phyloP scores from a whole-genome alignment of 2,113 vertebrate species.

The Budorcas taxicolor region DNA sequence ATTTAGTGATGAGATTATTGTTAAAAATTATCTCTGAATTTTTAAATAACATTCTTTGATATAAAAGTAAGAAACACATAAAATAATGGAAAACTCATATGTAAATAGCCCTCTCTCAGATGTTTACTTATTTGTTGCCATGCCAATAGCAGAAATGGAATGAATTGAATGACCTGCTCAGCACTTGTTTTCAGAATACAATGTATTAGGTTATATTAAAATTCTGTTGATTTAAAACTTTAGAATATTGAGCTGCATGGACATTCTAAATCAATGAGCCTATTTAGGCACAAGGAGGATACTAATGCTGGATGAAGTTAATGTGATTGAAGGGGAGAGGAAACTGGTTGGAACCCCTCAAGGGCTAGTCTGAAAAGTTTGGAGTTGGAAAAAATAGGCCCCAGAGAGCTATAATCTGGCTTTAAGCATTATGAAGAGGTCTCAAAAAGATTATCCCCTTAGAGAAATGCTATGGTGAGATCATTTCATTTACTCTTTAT shows the following conservation, averaged over 20 bases:
- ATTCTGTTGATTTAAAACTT: slow-evolving; percentile 3
- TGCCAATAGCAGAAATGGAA: slow-evolving; percentile 21
- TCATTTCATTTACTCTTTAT: not conserved
- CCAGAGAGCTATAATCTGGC: not conserved
- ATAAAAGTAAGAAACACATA: not conserved
- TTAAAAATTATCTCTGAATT: slow-evolving; percentile 39
- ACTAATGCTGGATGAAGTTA: not conserved
- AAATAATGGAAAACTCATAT: not conserved
- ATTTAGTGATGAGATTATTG: not conserved
- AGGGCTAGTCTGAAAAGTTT: not conserved
- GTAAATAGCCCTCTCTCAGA: not conserved
- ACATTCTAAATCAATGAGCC: not conserved
- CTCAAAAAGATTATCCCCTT: not conserved
- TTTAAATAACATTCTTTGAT: slow-evolving; percentile 4
- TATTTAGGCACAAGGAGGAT: not conserved
- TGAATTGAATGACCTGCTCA: slow-evolving; percentile 29
- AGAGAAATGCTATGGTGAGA: not conserved
- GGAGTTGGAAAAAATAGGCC: not conserved
- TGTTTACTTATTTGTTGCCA: not conserved
- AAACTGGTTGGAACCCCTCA: not conserved
- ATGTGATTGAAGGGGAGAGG: not conserved
- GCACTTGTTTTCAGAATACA: not conserved
- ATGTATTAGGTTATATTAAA: not conserved
- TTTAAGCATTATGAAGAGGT: not conserved
- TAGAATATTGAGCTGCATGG: not conserved